Evolutionary conservation across 2,888 invertebrate genomes (phyloP).

Genomic region (Nemotelus pantherinus): DNA sequence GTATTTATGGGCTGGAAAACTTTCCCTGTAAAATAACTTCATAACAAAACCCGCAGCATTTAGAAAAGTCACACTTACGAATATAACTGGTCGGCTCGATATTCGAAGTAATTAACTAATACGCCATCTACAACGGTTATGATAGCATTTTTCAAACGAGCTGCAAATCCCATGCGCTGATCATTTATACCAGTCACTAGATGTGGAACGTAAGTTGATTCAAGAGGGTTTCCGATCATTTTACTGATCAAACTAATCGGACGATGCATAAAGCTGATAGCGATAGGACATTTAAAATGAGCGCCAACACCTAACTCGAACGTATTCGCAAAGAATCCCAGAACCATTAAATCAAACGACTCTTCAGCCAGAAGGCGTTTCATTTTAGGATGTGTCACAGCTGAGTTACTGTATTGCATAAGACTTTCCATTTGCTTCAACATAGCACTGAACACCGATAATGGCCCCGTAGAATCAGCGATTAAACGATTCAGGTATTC

Average conservation of each 20-base stretch:
- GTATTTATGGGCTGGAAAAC: conserved; percentile 47
- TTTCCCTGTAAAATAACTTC: not conserved
- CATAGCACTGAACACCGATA: not conserved
- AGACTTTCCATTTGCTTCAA: not conserved
- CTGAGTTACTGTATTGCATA: not conserved
- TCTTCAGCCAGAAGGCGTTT: conserved; percentile 39
- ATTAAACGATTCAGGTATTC: not conserved
- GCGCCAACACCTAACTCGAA: conserved; percentile 46
- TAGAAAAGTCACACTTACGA: not conserved
- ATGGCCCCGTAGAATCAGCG: not conserved
- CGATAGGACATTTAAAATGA: conserved; percentile 50
- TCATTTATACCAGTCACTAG: not conserved
- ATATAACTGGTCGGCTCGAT: not conserved
- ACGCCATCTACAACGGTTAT: not conserved
- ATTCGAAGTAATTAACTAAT: conserved; percentile 1
- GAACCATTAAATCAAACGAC: conserved; percentile 47
- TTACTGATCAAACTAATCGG: not conserved
- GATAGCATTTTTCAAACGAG: conserved; percentile 21
- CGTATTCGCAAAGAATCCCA: conserved; percentile 41
- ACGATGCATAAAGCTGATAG: conserved; percentile 17
- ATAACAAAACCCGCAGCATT: no score
- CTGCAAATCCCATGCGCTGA: conserved; percentile 38
- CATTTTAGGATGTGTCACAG: conserved; percentile 27
- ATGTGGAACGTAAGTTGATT: conserved; percentile 31
- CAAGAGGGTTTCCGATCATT: conserved; percentile 38